Percentiles rank a stretch among this genome's conserved stretches.
Evolutionary conservation across 1,140 invertebrate genomes (phyloP).

Genomic region (Samia ricini): DNA sequence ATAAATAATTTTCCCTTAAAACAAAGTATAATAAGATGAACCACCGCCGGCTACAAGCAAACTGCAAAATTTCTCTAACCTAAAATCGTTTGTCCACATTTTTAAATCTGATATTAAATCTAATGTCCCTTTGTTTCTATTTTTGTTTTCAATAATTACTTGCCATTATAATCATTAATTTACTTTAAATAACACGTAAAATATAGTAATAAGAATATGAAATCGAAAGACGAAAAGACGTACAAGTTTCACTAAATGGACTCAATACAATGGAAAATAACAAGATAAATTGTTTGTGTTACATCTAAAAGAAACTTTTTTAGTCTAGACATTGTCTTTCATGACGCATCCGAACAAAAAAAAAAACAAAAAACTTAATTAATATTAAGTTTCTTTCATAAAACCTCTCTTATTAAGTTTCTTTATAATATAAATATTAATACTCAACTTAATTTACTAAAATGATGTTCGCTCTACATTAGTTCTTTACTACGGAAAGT

Average conservation of each 20-base stretch:
- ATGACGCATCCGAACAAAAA: slow-evolving; percentile 57
- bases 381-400: slow-evolving; percentile 24
- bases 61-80: slow-evolving; percentile 13
- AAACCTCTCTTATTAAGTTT: slow-evolving; percentile 45
- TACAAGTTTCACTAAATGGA: slow-evolving; percentile 28
- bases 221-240: slow-evolving; percentile 29
- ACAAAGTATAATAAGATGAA: background rate
- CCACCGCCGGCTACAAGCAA: background rate
- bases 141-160: slow-evolving; percentile 40
- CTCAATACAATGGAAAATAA: slow-evolving; percentile 36
- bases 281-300: slow-evolving; percentile 23
- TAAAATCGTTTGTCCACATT: slow-evolving; percentile 18
- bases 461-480: background rate
- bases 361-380: slow-evolving; percentile 21
- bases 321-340: slow-evolving; percentile 68
- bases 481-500: background rate
- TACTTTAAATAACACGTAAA: slow-evolving; percentile 44
- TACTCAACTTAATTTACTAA: slow-evolving; percentile 49
- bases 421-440: slow-evolving; percentile 33
- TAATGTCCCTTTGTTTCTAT: slow-evolving; percentile 16
- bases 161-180: slow-evolving; percentile 52
- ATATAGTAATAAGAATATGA: slow-evolving; percentile 23
- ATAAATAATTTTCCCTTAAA: background rate
- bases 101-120: slow-evolving; percentile 9
- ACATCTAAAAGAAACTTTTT: slow-evolving; percentile 61